Evolutionary conservation across 2,888 invertebrate genomes (phyloP).

Genomic region (Leucophenga maculata): DNA sequence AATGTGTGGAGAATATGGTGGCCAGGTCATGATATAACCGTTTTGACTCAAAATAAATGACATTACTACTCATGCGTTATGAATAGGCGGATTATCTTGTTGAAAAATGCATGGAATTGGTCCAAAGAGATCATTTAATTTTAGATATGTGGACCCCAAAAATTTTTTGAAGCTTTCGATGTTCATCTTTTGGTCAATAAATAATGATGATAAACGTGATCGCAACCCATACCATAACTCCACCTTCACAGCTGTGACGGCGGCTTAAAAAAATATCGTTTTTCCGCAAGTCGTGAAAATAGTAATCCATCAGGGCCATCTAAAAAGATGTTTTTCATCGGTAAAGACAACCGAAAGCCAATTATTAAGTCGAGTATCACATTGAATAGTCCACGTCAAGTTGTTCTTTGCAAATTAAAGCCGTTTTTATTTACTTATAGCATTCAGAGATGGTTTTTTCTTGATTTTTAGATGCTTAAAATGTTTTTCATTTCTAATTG

Average conservation of each 20-base stretch:
- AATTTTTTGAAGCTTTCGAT: no score
- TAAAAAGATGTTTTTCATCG: no score
- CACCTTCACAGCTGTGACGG: background rate
- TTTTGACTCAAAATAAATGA: background rate
- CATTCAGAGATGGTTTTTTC: background rate
- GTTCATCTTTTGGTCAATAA: no score
- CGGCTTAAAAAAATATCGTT: no score
- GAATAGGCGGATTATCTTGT: background rate
- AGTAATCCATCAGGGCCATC: no score
- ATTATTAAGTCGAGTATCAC: no score
- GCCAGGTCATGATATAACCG: background rate
- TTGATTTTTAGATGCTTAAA: background rate
- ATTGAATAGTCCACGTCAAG: no score
- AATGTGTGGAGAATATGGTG: background rate
- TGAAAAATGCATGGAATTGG: background rate
- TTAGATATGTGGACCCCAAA: background rate
- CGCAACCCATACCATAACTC: background rate
- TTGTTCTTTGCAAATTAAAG: no score
- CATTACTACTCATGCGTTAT: background rate
- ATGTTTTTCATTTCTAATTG: background rate
- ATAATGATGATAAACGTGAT: no score
- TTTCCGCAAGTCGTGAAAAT: no score
- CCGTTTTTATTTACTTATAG: no score
- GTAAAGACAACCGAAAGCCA: no score
- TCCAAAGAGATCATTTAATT: background rate